These are phyloP conservation scores for Hestina assimilis DNA, from an alignment of 1,140 invertebrate species.

Conservation along the genomic window DNA sequence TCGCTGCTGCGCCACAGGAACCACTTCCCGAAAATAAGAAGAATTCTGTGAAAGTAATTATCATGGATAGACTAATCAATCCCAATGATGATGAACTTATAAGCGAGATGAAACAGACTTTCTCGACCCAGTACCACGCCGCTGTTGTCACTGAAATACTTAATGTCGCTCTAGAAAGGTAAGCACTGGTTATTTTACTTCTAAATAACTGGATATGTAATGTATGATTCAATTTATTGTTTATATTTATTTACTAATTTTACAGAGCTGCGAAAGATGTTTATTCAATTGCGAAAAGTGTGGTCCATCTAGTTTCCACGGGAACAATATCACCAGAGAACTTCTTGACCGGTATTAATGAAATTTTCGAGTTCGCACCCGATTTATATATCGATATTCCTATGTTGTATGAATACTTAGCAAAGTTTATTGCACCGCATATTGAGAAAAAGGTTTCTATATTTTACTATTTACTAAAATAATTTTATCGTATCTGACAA, in stretches of 20 bases:
- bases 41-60: constrained; percentile 47
- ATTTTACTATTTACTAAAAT: not conserved
- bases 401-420: constrained; percentile 66
- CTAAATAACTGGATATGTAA: too few relatives aligned
- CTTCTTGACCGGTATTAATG: constrained; percentile 52
- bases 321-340: constrained; percentile 52
- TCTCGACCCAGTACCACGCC: constrained; percentile 48
- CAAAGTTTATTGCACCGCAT: constrained; percentile 56
- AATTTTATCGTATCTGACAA: not conserved
- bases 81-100: constrained; percentile 47
- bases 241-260: constrained; percentile 6
- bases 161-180: constrained; percentile 60
- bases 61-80: constrained; percentile 49
- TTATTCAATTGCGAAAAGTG: constrained; percentile 42
- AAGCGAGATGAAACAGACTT: constrained; percentile 44
- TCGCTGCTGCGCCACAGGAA: constrained; percentile 33
- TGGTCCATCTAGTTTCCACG: constrained; percentile 46
- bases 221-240: not conserved
- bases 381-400: constrained; percentile 69
- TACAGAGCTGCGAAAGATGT: constrained; percentile 54
- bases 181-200: too few relatives aligned
- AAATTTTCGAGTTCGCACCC: constrained; percentile 57
- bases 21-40: constrained; percentile 46
- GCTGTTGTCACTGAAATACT: constrained; percentile 59
- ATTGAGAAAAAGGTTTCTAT: constrained; percentile 62